Evolutionary conservation across 2,113 vertebrate species (phyloP), one percentile per base, ranked within the genome.

Genomic region (Numida meleagris): DNA sequence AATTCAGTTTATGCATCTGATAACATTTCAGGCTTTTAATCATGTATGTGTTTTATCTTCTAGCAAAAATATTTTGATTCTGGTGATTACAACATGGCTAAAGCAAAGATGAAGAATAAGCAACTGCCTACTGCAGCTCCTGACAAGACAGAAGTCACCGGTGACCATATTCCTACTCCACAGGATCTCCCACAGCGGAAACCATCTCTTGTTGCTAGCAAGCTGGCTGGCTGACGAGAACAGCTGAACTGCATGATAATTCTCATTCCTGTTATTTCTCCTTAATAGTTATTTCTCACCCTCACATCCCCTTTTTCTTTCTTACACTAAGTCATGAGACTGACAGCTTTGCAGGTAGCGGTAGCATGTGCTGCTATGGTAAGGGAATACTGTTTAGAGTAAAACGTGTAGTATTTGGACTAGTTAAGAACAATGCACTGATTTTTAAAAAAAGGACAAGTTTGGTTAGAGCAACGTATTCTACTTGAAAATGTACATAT

Each of bases 31-130:
- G 31, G 17, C 66, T 68, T 74, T 67, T 76, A 90, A 88, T 67
- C 40, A 15, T 18, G 12, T 71, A 2, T 72, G 21, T 94, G 31
- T 96, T 96, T 96, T 96, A 59, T 90, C 58, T 97, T 97, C 33
- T 95, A 99, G 99, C 99, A 99, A 99, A 99, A 99, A 94, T 99
- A 99, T 96, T 99, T 99, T 96, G 99, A 99, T 98, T 99, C 99
- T 77, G 99, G 99, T 7, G 99, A 99, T 97, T 99, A 99, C 98
- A 99, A 99, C 98, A 99, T 99, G 99, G 99, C 99, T 66, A 99
- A 99, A 97, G 99, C 99, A 38, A 99, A 99, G 97, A 99, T 99
- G 94, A 99, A 99, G 98, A 99, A 99, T 96, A 99, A 99, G 94
- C 99, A 99, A 96, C 97, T 99, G 85, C 99, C 99, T 14, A 94